Evolutionary conservation across 2,113 vertebrate species (phyloP).

Genomic region (Redunca redunca): DNA sequence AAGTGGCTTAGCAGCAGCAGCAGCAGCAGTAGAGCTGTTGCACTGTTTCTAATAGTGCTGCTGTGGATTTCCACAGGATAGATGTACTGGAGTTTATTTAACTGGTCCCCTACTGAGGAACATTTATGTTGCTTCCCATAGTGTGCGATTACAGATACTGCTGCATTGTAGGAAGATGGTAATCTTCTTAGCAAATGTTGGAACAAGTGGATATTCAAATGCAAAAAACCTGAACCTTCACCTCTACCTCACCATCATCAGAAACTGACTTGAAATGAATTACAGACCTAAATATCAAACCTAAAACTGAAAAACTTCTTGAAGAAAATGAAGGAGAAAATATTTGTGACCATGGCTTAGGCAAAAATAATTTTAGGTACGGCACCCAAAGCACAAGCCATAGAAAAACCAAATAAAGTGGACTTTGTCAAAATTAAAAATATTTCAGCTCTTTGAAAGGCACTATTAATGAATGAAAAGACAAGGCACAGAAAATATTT

Average conservation of each 20-base stretch:
- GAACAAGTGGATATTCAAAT: background rate
- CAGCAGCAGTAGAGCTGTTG: background rate
- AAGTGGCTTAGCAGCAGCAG: too few species aligned
- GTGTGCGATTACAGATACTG: background rate
- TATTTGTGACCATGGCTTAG: background rate
- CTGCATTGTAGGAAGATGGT: background rate
- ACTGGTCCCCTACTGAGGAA: background rate
- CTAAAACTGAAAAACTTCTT: background rate
- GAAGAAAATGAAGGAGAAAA: constrained; percentile 1
- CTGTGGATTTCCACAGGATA: background rate
- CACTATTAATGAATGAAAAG: constrained; percentile 7
- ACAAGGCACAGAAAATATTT: background rate
- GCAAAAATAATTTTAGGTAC: background rate
- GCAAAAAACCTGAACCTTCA: background rate
- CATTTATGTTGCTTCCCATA: background rate
- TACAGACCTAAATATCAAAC: background rate
- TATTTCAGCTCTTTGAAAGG: background rate
- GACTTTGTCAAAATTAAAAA: background rate
- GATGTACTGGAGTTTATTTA: background rate
- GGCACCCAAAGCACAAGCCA: background rate
- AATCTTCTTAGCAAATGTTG: background rate
- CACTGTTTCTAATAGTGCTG: background rate
- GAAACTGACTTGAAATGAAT: background rate
- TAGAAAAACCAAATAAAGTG: background rate
- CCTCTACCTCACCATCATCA: background rate